A percentile compares a stretch with the other conserved stretches of the same genome.
Conservation (phyloP, 2,113 vertebrate genomes). For the Egretta garzetta region DNA sequence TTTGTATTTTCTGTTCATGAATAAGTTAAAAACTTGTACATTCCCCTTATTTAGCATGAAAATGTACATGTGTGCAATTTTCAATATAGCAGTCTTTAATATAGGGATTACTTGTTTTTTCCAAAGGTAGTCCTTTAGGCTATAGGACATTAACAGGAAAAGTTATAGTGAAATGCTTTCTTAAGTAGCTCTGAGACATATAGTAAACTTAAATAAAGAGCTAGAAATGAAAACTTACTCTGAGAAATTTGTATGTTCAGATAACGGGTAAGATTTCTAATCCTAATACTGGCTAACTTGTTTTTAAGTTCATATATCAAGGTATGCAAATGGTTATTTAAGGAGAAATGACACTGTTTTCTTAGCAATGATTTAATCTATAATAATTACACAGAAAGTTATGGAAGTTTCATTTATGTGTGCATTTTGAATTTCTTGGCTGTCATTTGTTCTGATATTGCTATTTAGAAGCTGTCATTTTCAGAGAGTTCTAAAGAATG, state of each 20-base stretch:
- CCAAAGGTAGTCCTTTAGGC: not conserved
- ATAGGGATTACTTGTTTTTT: not conserved
- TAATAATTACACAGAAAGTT: not conserved
- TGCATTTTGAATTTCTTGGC: not conserved
- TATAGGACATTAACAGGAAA: not conserved
- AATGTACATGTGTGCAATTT: not conserved
- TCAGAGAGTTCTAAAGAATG: not conserved
- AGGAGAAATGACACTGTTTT: not conserved
- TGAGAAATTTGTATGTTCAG: not conserved
- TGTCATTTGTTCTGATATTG: not conserved
- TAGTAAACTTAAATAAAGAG: not conserved
- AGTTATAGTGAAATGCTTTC: not conserved
- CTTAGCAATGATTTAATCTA: not conserved
- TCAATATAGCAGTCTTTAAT: not conserved
- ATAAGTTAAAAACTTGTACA: not conserved
- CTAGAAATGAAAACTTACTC: not conserved
- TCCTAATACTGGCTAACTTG: not conserved
- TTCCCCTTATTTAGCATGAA: not conserved
- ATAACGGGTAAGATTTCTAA: not conserved
- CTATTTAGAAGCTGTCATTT: not conserved
- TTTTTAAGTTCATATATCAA: not conserved
- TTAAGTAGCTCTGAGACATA: not conserved
- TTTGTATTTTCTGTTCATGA: not conserved
- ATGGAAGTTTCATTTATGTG: not conserved
- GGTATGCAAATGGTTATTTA: not conserved